A percentile compares a stretch with the other conserved stretches of the same genome.
Evolutionary conservation across 2,797 vertebrate species (phyloP).

Genomic region (Malurus leucopterus): DNA sequence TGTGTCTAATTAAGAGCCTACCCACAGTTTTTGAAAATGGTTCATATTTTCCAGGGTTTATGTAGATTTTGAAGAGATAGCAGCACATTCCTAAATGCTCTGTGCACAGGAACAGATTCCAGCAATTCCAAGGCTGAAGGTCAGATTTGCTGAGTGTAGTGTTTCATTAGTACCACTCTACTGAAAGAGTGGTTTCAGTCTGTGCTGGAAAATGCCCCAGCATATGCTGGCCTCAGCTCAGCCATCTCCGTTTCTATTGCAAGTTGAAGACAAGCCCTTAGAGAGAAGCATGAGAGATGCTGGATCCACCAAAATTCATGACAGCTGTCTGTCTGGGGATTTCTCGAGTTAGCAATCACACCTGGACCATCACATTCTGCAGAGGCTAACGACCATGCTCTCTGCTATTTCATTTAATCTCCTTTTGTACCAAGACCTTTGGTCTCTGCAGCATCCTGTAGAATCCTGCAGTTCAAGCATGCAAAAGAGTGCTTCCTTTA

Average conservation of each 20-base stretch:
- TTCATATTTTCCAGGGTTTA: background rate
- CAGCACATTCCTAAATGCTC: background rate
- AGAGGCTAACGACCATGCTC: accelerated
- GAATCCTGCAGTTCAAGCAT: background rate
- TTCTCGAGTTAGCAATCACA: accelerated
- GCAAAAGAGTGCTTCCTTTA: background rate
- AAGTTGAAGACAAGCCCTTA: background rate
- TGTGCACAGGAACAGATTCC: background rate
- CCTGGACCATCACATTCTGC: background rate
- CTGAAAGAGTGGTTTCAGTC: background rate
- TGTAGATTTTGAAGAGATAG: background rate
- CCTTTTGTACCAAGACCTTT: background rate
- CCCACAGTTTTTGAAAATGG: background rate
- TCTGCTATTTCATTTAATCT: background rate
- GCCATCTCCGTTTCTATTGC: background rate
- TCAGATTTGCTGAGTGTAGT: background rate
- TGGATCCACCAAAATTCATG: background rate
- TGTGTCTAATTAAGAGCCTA: background rate
- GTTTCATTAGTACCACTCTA: background rate
- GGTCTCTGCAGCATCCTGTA: background rate
- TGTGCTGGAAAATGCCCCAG: background rate
- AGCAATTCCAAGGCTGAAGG: background rate
- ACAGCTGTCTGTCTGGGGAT: background rate
- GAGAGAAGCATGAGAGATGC: background rate
- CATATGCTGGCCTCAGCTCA: background rate